Conservation (phyloP, 2,888 invertebrate species). For the Prosapia bicincta region DNA sequence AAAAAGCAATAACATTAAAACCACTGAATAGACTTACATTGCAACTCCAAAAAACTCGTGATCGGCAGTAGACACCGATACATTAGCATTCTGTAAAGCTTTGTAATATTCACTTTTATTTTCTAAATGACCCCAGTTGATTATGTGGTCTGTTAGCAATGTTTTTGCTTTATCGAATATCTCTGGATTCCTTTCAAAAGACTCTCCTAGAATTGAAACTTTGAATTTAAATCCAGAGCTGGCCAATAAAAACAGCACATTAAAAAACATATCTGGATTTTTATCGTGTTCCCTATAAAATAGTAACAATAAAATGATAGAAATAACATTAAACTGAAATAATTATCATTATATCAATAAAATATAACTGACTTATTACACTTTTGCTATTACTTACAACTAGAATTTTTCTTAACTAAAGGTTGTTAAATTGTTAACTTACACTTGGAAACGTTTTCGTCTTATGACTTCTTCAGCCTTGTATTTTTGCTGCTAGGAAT, state of each 20-base stretch:
- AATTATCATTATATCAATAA: too few species aligned
- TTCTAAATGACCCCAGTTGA: slow-evolving; percentile 41
- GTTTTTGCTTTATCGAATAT: slow-evolving; percentile 55
- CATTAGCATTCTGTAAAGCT: slow-evolving; percentile 55
- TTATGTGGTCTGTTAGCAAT: slow-evolving; percentile 48
- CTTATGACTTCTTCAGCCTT: too few species aligned
- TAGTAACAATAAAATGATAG: too few species aligned
- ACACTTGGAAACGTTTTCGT: too few species aligned
- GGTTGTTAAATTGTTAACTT: too few species aligned
- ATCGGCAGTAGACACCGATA: slow-evolving; percentile 67
- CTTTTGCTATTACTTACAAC: too few species aligned
- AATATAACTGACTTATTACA: too few species aligned
- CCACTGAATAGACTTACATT: slow-evolving; percentile 52
- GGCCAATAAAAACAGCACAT: slow-evolving; percentile 43
- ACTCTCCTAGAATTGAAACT: slow-evolving; percentile 61
- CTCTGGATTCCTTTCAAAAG: slow-evolving; percentile 56
- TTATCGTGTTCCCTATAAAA: neutral
- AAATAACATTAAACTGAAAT: too few species aligned
- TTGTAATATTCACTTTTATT: slow-evolving; percentile 46
- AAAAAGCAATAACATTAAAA: neutral
- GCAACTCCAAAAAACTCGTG: slow-evolving; percentile 77
- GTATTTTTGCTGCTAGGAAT: too few species aligned
- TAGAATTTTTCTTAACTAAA: too few species aligned
- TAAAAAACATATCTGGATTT: neutral
- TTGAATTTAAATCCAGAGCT: slow-evolving; percentile 54